phyloP scores from a whole-genome alignment of 2,113 vertebrate genomes.

The Phaetusa simplex region DNA sequence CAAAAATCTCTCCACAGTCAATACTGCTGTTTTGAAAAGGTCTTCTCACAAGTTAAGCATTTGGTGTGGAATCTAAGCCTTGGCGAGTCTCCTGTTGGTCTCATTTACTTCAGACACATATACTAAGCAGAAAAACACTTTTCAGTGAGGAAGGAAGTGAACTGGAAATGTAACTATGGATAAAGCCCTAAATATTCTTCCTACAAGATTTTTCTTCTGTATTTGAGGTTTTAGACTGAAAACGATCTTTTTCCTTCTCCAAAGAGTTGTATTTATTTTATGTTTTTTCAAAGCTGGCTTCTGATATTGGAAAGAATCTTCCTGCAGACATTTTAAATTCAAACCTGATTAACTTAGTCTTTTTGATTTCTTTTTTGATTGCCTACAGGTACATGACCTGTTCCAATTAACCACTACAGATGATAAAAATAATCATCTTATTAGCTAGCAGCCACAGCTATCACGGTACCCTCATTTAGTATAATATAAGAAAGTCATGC shows the following conservation, averaged over 20 bases:
- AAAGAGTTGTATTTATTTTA: neutral
- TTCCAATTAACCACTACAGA: conserved; percentile 49
- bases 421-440: conserved; percentile 32
- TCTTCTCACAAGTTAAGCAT: neutral
- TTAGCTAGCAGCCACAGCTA: neutral
- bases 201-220: neutral
- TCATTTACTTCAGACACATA: neutral
- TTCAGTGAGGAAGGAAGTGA: neutral
- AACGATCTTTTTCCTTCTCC: neutral
- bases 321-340: neutral
- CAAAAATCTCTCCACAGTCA: neutral
- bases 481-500: neutral
- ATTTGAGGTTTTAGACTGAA: neutral
- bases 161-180: neutral
- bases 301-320: neutral
- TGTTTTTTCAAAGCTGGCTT: neutral
- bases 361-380: conserved; percentile 40
- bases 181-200: neutral
- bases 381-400: neutral
- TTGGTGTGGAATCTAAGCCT: neutral
- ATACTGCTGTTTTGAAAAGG: neutral
- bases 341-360: neutral
- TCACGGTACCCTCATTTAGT: neutral
- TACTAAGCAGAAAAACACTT: neutral
- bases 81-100: neutral